Conservation (phyloP, 1,140 invertebrate genomes). For the Drosophila nebulosa region DNA sequence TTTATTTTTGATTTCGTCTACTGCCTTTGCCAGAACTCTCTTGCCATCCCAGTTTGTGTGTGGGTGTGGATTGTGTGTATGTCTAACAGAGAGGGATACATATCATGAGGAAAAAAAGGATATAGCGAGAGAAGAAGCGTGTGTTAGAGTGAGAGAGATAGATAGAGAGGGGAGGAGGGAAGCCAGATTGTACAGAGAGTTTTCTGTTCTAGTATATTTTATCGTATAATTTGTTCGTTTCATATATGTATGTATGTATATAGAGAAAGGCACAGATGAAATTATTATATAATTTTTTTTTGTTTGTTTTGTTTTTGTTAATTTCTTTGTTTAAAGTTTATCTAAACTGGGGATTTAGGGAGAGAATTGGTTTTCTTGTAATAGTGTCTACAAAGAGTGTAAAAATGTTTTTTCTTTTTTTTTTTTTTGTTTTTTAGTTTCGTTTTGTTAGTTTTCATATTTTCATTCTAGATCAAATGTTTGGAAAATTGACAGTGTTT, state of each 20-base stretch:
- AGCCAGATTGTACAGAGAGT: background rate
- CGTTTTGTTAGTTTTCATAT: slow-evolving; percentile 6
- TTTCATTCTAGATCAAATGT: slow-evolving; percentile 48
- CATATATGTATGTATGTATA: slow-evolving; percentile 44
- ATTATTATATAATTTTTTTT: slow-evolving; percentile 70
- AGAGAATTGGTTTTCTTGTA: slow-evolving; percentile 13
- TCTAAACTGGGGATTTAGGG: slow-evolving; percentile 52
- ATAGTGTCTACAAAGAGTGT: slow-evolving; percentile 69
- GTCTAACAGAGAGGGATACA: slow-evolving; percentile 9
- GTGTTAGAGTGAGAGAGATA: background rate
- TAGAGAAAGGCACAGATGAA: slow-evolving; percentile 78
- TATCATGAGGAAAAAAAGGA: background rate
- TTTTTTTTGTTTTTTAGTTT: slow-evolving; percentile 2
- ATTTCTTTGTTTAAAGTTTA: slow-evolving; percentile 56
- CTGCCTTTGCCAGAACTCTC: background rate
- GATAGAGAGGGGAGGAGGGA: background rate
- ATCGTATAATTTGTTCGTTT: slow-evolving; percentile 1
- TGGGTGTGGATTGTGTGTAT: slow-evolving; percentile 1
- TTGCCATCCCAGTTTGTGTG: background rate
- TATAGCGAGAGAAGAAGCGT: too few species aligned
- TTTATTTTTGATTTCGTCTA: background rate
- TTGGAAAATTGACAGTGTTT: slow-evolving; percentile 73
- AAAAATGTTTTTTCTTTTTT: slow-evolving; percentile 45
- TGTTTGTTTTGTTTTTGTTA: slow-evolving; percentile 26
- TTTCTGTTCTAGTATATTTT: slow-evolving; percentile 3